These are phyloP conservation scores for Lepeophtheirus salmonis DNA, from an alignment of 1,140 invertebrate genomes.

Conservation along the genomic window DNA sequence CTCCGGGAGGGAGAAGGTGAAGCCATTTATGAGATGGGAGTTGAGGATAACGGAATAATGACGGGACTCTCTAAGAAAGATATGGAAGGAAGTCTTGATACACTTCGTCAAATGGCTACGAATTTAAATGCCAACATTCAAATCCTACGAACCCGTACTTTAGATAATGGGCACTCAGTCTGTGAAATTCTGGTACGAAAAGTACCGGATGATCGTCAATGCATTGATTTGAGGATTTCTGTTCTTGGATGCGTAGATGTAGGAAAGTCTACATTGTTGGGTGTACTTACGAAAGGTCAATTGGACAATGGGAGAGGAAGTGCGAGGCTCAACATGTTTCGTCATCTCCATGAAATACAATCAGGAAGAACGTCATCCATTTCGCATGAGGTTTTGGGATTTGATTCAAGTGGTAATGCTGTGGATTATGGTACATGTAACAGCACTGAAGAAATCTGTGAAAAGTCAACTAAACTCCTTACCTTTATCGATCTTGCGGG, in stretches of 20 bases:
- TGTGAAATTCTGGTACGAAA: constrained; percentile 78
- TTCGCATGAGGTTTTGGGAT: constrained; percentile 87
- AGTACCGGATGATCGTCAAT: constrained; percentile 25
- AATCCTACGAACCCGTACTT: constrained; percentile 41
- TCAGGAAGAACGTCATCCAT: constrained; percentile 88
- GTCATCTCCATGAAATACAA: constrained; percentile 89
- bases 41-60: constrained; percentile 73
- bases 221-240: constrained; percentile 57
- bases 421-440: constrained; percentile 76
- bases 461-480: constrained; percentile 68
- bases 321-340: constrained; percentile 81
- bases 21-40: constrained; percentile 89
- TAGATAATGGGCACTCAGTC: constrained; percentile 31
- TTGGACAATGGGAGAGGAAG: constrained; percentile 63
- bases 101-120: constrained; percentile 60
- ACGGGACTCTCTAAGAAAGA: constrained; percentile 56
- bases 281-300: constrained; percentile 60
- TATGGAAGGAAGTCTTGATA: constrained; percentile 58
- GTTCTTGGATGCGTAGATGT: constrained; percentile 82
- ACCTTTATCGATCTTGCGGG: constrained; percentile 92
- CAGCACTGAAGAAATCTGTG: constrained; percentile 83
- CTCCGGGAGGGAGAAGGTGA: constrained; percentile 70
- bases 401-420: constrained; percentile 48
- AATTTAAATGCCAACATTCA: constrained; percentile 59
- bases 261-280: constrained; percentile 78